phyloP scores from a whole-genome alignment of 2,888 invertebrate species.

The Melinaea marsaeus region DNA sequence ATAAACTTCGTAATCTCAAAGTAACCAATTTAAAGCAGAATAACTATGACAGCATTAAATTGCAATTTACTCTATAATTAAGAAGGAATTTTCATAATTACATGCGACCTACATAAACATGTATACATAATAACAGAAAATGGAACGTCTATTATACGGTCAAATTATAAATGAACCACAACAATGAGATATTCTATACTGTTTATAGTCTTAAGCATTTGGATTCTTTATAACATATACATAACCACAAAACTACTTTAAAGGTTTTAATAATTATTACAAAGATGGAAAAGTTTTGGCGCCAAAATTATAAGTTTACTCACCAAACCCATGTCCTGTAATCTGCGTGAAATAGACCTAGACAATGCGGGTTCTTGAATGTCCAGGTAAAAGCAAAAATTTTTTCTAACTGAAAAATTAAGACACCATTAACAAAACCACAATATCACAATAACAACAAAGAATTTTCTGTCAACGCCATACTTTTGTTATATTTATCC shows the following conservation, averaged over 20 bases:
- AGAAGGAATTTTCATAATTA: slow-evolving; percentile 2
- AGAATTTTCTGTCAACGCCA: slow-evolving; percentile 29
- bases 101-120: neutral
- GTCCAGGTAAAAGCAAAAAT: slow-evolving; percentile 86
- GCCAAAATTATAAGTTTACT: slow-evolving; percentile 61
- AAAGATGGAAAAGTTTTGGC: slow-evolving; percentile 45
- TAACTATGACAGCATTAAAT: too few species aligned
- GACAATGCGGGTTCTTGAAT: slow-evolving; percentile 83
- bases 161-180: slow-evolving; percentile 39
- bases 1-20: too few species aligned
- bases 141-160: slow-evolving; percentile 50
- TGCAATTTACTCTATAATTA: neutral
- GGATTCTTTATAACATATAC: slow-evolving; percentile 21
- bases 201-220: slow-evolving; percentile 16
- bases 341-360: slow-evolving; percentile 81
- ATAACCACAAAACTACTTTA: slow-evolving; percentile 29
- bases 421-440: slow-evolving; percentile 14
- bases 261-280: slow-evolving; percentile 22
- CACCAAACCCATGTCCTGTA: slow-evolving; percentile 85
- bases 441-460: slow-evolving; percentile 12
- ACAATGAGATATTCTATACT: slow-evolving; percentile 9
- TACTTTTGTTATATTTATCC: slow-evolving; percentile 72
- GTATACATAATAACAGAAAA: slow-evolving; percentile 30
- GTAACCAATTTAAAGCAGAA: too few species aligned
- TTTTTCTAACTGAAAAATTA: slow-evolving; percentile 72